Base-by-base conservation (phyloP, 2,888 invertebrate species). In the Drosophila pegasa region DNA sequence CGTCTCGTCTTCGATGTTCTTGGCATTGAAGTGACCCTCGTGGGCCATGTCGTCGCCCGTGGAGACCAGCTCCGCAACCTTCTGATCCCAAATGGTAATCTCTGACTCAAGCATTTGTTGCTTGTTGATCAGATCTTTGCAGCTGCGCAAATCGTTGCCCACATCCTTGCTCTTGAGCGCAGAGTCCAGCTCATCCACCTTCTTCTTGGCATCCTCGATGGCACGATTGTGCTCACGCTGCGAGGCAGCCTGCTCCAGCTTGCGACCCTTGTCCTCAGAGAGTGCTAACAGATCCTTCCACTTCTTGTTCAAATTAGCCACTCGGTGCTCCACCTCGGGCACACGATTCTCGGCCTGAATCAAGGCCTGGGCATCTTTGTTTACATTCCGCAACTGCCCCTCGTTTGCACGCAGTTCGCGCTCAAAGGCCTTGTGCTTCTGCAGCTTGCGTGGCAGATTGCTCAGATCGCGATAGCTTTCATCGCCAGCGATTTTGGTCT, bases 401-500 rank as follows among this genome's bases (percentile, higher is more conserved):
- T 99, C 98, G 89, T 99, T 99, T 1, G 99, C 98, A 50, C 97
- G 94, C 20, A 99, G 93, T 90, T 99, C 99, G 1, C 98, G 94
- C 89, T 99, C 98, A 90, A 99, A 99, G 0, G 99, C 98, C 91
- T 98, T 97, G 90, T 99, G 99, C 89, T 98, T 98, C 92, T 98
- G 98, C 1, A 98, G 93, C 91, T 98, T 98, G 1, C 98, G 94
- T 76, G 98, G 97, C 72, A 98, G 92, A 91, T 99, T 98, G 40
- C 94, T 95, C 18, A 98, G 93, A 89, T 98, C 98, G 18, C 97
- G 93, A 92, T 98, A 98, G 68, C 96, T 98, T 91, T 98, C 98
- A 86, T 99, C 98, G 1, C 96, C 95, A 0, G 98, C 98, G 0
- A 97, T 97, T 90, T 96, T 95, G 55, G 96, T 95, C 93, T 99